Evolutionary conservation across 2,888 invertebrate genomes (phyloP).

Genomic region (Polyploca ridens): DNA sequence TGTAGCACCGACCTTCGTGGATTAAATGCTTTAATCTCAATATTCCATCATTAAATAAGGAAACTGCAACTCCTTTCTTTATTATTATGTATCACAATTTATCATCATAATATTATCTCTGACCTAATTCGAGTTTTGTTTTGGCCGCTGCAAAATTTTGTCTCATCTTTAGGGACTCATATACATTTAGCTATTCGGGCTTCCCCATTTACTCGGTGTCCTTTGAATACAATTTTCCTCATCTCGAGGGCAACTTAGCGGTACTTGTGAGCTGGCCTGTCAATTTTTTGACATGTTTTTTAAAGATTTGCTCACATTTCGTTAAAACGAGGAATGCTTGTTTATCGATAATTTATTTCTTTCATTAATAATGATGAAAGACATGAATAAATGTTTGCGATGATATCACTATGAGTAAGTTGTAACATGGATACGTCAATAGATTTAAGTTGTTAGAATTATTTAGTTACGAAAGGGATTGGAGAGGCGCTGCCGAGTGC

Average conservation of each 20-base stretch:
- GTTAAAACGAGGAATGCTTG: background rate
- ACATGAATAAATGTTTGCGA: background rate
- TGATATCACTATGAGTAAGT: background rate
- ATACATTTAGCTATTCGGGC: background rate
- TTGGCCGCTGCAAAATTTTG: constrained; percentile 1
- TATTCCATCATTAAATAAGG: background rate
- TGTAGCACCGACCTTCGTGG: background rate
- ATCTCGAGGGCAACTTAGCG: background rate
- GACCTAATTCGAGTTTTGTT: constrained; percentile 6
- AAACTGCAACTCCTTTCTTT: background rate
- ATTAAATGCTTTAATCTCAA: background rate
- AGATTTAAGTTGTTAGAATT: background rate
- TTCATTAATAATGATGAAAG: background rate
- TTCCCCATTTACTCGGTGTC: constrained; percentile 1
- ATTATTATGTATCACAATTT: constrained; percentile 3
- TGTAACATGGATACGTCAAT: background rate
- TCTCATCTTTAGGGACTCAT: constrained; percentile 3
- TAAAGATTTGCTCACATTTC: background rate
- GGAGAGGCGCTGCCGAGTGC: background rate
- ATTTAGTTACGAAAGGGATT: constrained; percentile 1
- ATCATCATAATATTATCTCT: background rate
- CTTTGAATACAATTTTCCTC: constrained; percentile 5
- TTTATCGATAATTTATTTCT: background rate
- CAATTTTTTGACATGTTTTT: constrained; percentile 1
- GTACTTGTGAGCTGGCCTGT: background rate